Conservation (phyloP, 2,888 invertebrate species). For the Sphecodes monilicornis region DNA sequence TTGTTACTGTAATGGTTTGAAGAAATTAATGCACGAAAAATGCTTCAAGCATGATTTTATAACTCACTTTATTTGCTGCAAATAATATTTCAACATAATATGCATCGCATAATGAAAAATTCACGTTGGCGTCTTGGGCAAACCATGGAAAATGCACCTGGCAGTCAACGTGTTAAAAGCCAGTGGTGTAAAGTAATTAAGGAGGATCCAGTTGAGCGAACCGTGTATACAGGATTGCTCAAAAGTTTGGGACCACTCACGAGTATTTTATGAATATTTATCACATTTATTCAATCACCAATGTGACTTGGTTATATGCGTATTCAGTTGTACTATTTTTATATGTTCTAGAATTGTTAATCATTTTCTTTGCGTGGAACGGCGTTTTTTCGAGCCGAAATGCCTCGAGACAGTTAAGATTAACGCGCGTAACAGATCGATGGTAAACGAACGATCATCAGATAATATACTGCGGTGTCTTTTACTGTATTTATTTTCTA, state of each 20-base stretch:
- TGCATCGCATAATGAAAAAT: too few relatives aligned
- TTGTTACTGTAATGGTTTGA: too few relatives aligned
- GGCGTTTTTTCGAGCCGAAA: too few relatives aligned
- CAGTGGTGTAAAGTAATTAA: not conserved
- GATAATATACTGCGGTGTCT: not conserved
- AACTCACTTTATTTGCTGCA: too few relatives aligned
- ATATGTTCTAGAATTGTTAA: not conserved
- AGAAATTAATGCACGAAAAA: too few relatives aligned
- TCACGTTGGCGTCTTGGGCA: too few relatives aligned
- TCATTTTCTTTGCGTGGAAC: not conserved
- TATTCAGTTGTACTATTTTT: not conserved
- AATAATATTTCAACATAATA: too few relatives aligned
- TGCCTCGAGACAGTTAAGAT: not conserved
- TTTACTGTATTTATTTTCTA: not conserved
- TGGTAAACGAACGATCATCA: not conserved
- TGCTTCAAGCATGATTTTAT: too few relatives aligned
- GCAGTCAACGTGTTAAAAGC: too few relatives aligned
- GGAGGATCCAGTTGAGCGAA: not conserved
- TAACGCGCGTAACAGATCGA: not conserved
- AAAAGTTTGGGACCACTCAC: not conserved
- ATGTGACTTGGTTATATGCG: not conserved
- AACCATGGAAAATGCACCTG: too few relatives aligned
- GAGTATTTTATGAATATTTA: not conserved
- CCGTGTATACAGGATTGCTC: not conserved
- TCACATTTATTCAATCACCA: not conserved